Conservation (phyloP, 1,140 invertebrate genomes). For the Tribolium castaneum region DNA sequence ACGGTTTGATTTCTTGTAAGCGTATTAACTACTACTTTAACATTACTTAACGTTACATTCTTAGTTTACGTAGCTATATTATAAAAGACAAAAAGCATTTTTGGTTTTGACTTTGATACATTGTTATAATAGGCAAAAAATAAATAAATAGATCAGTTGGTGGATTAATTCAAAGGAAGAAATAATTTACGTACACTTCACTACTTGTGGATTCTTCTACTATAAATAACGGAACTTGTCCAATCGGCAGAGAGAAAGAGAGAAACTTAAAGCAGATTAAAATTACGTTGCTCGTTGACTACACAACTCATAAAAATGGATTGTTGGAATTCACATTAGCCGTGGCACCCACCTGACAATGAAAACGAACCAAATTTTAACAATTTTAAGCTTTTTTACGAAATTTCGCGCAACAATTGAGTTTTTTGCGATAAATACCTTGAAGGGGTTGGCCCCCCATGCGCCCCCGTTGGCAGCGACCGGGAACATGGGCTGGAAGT, state of each 20-base stretch:
- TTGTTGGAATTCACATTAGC: constrained; percentile 59
- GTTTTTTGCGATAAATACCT: constrained; percentile 50
- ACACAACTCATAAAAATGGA: constrained; percentile 61
- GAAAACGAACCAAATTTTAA: background rate
- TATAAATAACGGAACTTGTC: constrained; percentile 38
- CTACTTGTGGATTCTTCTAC: constrained; percentile 25
- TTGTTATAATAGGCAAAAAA: constrained; percentile 39
- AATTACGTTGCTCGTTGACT: constrained; percentile 18
- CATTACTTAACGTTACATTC: constrained; percentile 39
- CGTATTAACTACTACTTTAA: constrained; percentile 43
- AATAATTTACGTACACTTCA: constrained; percentile 47
- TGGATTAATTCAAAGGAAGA: constrained; percentile 22
- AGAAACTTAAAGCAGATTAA: constrained; percentile 22
- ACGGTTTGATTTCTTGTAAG: constrained; percentile 32
- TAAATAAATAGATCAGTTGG: constrained; percentile 42
- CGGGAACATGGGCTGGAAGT: constrained; percentile 53
- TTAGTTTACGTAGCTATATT: constrained; percentile 27
- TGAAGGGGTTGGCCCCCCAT: constrained; percentile 62
- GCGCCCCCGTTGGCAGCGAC: constrained; percentile 45
- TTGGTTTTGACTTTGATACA: constrained; percentile 51
- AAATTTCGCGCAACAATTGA: background rate
- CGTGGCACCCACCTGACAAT: constrained; percentile 56
- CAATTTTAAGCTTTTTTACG: too few species aligned
- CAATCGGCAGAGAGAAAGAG: constrained; percentile 37
- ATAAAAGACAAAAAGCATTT: constrained; percentile 49